Evolutionary conservation across 2,888 invertebrate species (phyloP), one percentile per base, ranked within the genome.

Genomic region (Anagyrus pseudococci): DNA sequence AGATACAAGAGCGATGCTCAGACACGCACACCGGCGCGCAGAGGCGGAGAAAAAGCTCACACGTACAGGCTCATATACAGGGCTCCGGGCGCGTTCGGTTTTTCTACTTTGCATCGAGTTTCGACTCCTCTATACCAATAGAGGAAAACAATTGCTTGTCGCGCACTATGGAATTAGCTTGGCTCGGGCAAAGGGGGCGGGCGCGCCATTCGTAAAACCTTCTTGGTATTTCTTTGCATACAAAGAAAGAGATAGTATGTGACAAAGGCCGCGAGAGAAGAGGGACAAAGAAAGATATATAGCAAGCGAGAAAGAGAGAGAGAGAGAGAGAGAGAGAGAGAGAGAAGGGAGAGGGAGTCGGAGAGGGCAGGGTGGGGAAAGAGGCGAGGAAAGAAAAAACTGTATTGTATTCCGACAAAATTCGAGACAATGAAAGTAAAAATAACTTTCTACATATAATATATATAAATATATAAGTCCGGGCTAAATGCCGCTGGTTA

Each of bases 91-190:
- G n/a, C n/a, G n/a, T n/a, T n/a, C n/a, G n/a, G n/a, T n/a, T n/a
- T n/a, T n/a, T n/a, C n/a, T n/a, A n/a, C n/a, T n/a, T n/a, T n/a
- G n/a, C n/a, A n/a, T n/a, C n/a, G n/a, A n/a, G n/a, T n/a, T n/a
- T n/a, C n/a, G n/a, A n/a, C n/a, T n/a, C n/a, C n/a, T n/a, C n/a
- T n/a, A n/a, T n/a, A n/a, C n/a, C n/a, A n/a, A n/a, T n/a, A n/a
- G n/a, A n/a, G 46, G 67, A 68, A 66, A 66, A 63, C 68, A 67
- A 67, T 65, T 60, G 66, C 53, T 67, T 52, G 62, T 64, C 60
- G n/a, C n/a, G n/a, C n/a, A 67, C 62, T 64, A 55, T 69, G 54
- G 64, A 69, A 67, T 69, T 69, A 70, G 67, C 64, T 48, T 10
- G 60, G 55, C 22, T 23, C 48, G 58, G 67, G 64, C 49, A 52